Base-by-base conservation (phyloP, 2,113 vertebrate genomes). In the Xenus cinereus region DNA sequence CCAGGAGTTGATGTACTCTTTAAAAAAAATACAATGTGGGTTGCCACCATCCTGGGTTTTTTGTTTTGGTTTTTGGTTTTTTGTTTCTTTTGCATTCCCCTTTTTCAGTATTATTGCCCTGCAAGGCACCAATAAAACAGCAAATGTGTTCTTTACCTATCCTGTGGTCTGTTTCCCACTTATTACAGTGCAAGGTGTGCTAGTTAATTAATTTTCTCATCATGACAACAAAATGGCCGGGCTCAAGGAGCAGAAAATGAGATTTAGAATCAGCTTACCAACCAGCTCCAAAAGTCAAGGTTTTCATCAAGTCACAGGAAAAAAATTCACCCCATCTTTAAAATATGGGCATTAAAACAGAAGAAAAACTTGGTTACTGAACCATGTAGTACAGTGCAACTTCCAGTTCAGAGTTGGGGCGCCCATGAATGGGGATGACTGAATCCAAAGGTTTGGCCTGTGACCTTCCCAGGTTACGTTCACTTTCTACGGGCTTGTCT, bases 91-190 rank as follows among this genome's bases (percentile, higher is more conserved):
- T 98, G 97, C 98, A 98, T 99, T 99, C 98, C 99, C 99, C 98
- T 99, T 97, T 99, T 99, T 99, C 99, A 99, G 99, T 99, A 99
- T 99, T 99, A 99, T 98, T 99, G 99, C 99, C 99, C 98, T 98
- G 98, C 98, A 98, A 99, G 99, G 99, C 99, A 99, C 98, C 99
- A 99, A 99, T 99, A 99, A 99, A 99, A 99, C 99, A 99, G 98
- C 98, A 99, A 98, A 99, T 99, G 99, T 99, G 99, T 99, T 99
- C 98, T 98, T 99, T 99, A 99, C 95, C 97, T 98, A 97, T 97
- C 89, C 95, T 98, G 98, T 98, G 98, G 98, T 98, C 97, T 98
- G 97, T 97, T 98, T 98, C 96, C 95, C 98, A 91, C 89, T 97
- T 98, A 75, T 96, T 97, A 16, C 12, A 94, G 85, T 6, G 1